These are phyloP conservation scores for Diadegma fenestrale DNA, from an alignment of 2,888 invertebrate genomes.

Conservation along the genomic window DNA sequence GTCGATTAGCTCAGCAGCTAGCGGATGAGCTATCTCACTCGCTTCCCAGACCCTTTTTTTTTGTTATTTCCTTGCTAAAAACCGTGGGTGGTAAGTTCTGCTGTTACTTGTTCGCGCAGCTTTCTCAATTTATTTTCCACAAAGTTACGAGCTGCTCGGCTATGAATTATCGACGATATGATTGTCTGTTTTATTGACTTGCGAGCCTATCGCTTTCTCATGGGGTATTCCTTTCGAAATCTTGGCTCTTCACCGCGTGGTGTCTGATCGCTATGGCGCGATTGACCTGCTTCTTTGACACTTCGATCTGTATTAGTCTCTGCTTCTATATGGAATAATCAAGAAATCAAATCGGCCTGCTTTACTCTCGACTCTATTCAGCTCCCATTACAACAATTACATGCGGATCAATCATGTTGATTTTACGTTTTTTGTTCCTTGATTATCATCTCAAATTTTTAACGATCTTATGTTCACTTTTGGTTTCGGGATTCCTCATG, in stretches of 20 bases:
- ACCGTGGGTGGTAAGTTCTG: constrained; percentile 62
- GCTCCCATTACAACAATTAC: constrained; percentile 4
- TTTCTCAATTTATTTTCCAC: constrained; percentile 36
- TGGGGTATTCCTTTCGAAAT: background rate
- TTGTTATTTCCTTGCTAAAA: constrained; percentile 68
- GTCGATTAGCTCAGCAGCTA: constrained; percentile 70
- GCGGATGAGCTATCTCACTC: constrained; percentile 44
- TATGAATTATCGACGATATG: background rate
- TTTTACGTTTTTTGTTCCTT: constrained; percentile 6
- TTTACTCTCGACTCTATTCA: background rate
- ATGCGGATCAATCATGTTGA: constrained; percentile 3
- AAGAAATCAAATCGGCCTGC: constrained; percentile 26
- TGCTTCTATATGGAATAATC: constrained; percentile 8
- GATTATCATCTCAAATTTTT: constrained; percentile 9
- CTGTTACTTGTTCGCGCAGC: constrained; percentile 14
- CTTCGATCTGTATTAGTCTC: constrained; percentile 14
- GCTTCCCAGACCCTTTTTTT: constrained; percentile 62
- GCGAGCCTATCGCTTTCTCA: background rate
- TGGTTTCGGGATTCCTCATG: constrained; percentile 4
- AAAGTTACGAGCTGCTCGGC: background rate
- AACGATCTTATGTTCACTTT: constrained; percentile 10
- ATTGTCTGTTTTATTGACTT: background rate
- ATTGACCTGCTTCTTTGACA: background rate
- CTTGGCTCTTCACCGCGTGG: background rate
- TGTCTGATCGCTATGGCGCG: background rate